Base-by-base conservation (phyloP, 2,113 vertebrate genomes). In the Galeopterus variegatus region DNA sequence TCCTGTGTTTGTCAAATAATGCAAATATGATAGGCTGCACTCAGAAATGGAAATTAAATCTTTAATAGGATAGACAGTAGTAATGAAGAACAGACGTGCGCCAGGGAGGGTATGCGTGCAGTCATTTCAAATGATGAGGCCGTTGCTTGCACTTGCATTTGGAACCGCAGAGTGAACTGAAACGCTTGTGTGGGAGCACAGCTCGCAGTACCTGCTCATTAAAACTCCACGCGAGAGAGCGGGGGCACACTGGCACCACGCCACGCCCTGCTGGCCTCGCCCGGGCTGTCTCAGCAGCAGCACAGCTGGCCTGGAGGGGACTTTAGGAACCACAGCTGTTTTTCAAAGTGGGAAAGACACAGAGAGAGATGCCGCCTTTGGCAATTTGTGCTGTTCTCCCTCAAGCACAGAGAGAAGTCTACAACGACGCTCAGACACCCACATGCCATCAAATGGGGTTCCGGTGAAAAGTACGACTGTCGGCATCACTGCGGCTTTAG, bases 121-220 rank as follows among this genome's bases (percentile, higher is more conserved):
- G 81, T 97, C 94, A 98, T 98, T 98, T 97, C 98, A 98, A 93
- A 98, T 98, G 96, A 97, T 95, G 88, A 97, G 97, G 98, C 97
- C 98, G 84, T 98, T 98, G 87, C 97, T 97, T 98, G 97, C 89
- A 79, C 97, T 97, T 75, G 94, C 96, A 85, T 96, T 96, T 91
- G 93, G 98, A 98, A 94, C 88, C 95, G 80, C 93, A 52, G 97
- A 76, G 76, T 89, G 95, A 96, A 98, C 97, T 96, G 89, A 97
- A 95, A 88, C 80, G 87, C 96, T 92, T 96, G 95, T 97, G 94
- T 95, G 90, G 65, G 94, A 95, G 73, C 67, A 82, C 93, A 96
- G 96, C 81, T 96, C 89, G 48, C 93, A 79, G 97, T 72, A 92
- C 95, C 96, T 67, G 81, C 97, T 98, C 98, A 97, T 98, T 98